Conservation (phyloP, 2,888 invertebrate genomes). For the Pseudoips prasinana region DNA sequence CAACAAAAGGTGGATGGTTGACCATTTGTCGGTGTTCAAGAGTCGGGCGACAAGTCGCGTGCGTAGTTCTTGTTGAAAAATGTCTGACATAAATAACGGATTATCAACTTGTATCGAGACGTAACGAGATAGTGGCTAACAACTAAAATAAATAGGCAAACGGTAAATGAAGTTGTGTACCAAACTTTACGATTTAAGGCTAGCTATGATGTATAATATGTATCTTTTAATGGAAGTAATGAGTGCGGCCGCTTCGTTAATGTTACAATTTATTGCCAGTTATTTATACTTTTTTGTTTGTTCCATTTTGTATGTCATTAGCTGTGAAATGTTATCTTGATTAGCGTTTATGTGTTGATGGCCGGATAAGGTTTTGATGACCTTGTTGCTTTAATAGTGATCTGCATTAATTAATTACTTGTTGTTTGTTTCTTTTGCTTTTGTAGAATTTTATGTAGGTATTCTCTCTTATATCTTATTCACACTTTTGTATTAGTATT, state of each 20-base stretch:
- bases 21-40: constrained; percentile 58
- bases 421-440: neutral
- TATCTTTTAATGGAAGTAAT: constrained; percentile 44
- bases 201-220: constrained; percentile 41
- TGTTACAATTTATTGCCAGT: constrained; percentile 57
- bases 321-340: constrained; percentile 49
- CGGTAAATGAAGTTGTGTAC: constrained; percentile 69
- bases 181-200: constrained; percentile 37
- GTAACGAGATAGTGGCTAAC: constrained; percentile 67
- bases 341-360: constrained; percentile 34
- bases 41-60: constrained; percentile 67
- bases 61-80: constrained; percentile 64
- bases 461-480: too few species aligned
- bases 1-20: constrained; percentile 68
- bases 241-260: constrained; percentile 48
- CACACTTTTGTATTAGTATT: too few species aligned
- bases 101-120: constrained; percentile 73
- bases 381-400: constrained; percentile 8
- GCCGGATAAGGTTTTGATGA: constrained; percentile 27
- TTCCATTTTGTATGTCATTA: constrained; percentile 43
- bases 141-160: constrained; percentile 71
- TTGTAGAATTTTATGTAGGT: too few species aligned
- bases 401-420: constrained; percentile 2
- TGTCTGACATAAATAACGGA: constrained; percentile 75
- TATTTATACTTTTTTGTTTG: constrained; percentile 44